Evolutionary conservation across 2,113 vertebrate species (phyloP), one percentile per base, ranked within the genome.

Genomic region (Sander vitreus): DNA sequence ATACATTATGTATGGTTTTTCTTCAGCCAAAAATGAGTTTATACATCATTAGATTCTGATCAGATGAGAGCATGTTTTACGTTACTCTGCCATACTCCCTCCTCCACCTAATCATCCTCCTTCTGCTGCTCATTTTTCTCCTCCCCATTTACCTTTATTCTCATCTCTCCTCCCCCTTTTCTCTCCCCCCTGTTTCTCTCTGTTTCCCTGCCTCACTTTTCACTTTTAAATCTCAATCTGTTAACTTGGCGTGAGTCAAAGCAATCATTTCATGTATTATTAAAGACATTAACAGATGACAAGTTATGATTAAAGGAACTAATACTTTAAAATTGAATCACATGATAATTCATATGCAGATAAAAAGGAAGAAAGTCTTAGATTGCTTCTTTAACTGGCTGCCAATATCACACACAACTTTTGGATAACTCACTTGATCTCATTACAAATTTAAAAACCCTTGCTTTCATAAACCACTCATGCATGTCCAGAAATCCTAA

Each of bases 1-100:
- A 73, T 93, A 14, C 65, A 92, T 92, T 76, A 94, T 92, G 58
- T 0, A 92, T 90, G 83, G 6, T 3, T 27, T 82, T 82, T 68
- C 75, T 85, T 86, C 74, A 18, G 73, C 48, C 76, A 78, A 80
- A 88, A 91, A 80, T 45, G 50, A 77, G 77, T 81, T 80, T 87
- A 69, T 88, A 88, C 73, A 89, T 89, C 71, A 87, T 88, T 11
- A 5, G 78, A 76, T 65, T 81, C 70, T 77, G 76, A 73, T 88
- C 78, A 78, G 76, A 78, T 48, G 57, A 63, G 47, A 84, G 43
- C 2, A 2, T 2, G 45, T 67, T 86, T 84, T 58, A 70, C 73
- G 62, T 84, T 80, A 71, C 70, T 62, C 71, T 75, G 64, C 65
- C 51, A 4, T 58, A 47, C 33, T 48, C 67, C 60, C 39, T 62